Percentiles rank a stretch among this genome's conserved stretches.
Conservation (phyloP, 2,888 invertebrate genomes). For the Noctuana brunneofusca region DNA sequence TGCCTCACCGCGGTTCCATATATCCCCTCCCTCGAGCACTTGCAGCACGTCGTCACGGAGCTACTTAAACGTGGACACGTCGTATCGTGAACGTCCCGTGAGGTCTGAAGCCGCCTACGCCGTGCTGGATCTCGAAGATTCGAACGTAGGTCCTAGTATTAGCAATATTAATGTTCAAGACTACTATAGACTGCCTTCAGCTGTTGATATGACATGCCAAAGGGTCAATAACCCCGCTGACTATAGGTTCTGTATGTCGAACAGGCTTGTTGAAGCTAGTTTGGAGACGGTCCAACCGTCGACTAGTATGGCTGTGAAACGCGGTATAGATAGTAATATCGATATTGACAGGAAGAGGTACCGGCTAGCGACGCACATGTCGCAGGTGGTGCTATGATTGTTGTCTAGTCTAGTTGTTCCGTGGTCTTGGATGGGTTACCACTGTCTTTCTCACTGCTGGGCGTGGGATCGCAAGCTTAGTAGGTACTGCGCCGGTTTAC, state of each 20-base stretch:
- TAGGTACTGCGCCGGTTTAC: background rate
- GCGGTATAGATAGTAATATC: constrained; percentile 58
- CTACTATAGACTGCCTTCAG: constrained; percentile 54
- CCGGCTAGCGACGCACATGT: constrained; percentile 63
- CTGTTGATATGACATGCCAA: constrained; percentile 57
- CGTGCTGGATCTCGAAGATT: constrained; percentile 56
- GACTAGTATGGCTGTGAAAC: constrained; percentile 66
- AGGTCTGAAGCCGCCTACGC: constrained; percentile 45
- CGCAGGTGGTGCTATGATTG: constrained; percentile 73
- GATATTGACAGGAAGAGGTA: constrained; percentile 70
- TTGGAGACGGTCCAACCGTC: constrained; percentile 56
- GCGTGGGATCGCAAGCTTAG: background rate
- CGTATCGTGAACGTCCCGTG: constrained; percentile 55
- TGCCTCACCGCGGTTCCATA: constrained; percentile 52
- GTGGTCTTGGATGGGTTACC: constrained; percentile 21
- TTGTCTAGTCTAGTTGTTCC: constrained; percentile 46
- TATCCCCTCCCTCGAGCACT: constrained; percentile 59
- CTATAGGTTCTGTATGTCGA: constrained; percentile 64
- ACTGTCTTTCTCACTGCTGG: background rate
- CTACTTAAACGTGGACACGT: constrained; percentile 47
- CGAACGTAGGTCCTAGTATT: constrained; percentile 40
- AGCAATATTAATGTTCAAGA: constrained; percentile 45
- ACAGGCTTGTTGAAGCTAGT: constrained; percentile 65
- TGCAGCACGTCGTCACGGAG: constrained; percentile 56
- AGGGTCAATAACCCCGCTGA: constrained; percentile 60